These are phyloP conservation scores for Anadara kagoshimensis DNA, from an alignment of 1,140 invertebrate species.

Conservation along the genomic window DNA sequence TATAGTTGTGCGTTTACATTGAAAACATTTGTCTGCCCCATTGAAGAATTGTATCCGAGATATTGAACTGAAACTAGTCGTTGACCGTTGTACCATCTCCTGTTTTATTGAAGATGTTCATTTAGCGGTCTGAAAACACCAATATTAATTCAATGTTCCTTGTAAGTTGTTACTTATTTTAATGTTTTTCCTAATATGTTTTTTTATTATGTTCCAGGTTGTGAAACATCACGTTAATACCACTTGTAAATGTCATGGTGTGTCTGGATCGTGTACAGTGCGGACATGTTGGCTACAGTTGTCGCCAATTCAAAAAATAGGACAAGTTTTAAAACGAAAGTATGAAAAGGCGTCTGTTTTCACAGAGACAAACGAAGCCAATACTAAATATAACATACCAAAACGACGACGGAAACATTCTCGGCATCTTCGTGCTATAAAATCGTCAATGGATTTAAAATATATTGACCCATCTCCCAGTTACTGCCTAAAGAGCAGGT, in stretches of 20 bases:
- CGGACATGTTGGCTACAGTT: constrained; percentile 96
- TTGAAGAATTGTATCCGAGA: no score
- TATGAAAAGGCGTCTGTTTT: constrained; percentile 87
- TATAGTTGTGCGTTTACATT: no score
- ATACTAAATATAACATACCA: not conserved
- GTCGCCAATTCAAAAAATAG: constrained; percentile 88
- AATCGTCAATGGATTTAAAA: constrained; percentile 84
- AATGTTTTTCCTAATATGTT: no score
- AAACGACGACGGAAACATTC: constrained; percentile 11
- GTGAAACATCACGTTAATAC: constrained; percentile 62
- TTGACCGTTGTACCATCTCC: no score
- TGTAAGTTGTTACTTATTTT: no score
- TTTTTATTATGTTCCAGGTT: constrained; percentile 59
- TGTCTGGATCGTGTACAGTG: constrained; percentile 95
- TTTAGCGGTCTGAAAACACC: no score
- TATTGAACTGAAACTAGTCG: no score
- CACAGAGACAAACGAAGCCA: constrained; percentile 58
- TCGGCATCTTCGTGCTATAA: constrained; percentile 79
- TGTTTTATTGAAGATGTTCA: no score
- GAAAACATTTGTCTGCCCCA: no score
- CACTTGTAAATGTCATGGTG: constrained; percentile 94
- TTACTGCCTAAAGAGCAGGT: constrained; percentile 82
- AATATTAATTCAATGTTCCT: no score
- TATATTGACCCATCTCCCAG: constrained; percentile 92
- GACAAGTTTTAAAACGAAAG: constrained; percentile 86